A percentile compares a stretch with the other conserved stretches of the same genome.
These are phyloP conservation scores for Physella acuta DNA, from an alignment of 1,140 invertebrate species.

Conservation along the genomic window DNA sequence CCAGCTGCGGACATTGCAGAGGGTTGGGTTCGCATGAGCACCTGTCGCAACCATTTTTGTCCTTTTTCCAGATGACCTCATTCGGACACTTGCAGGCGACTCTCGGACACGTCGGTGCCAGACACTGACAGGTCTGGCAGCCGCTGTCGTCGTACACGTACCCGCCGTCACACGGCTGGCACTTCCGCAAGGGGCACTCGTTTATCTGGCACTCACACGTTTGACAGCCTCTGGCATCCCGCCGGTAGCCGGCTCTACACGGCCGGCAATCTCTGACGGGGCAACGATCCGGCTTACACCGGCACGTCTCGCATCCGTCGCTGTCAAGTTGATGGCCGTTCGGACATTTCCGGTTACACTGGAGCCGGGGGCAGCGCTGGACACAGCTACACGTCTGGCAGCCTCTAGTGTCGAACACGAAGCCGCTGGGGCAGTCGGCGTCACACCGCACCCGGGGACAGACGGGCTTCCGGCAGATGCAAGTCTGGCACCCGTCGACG, in stretches of 20 bases:
- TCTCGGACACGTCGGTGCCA: too few species aligned
- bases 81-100: too few species aligned
- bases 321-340: not conserved
- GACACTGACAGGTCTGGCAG: not conserved
- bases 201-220: not conserved
- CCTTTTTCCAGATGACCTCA: too few species aligned
- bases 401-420: not conserved
- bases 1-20: too few species aligned
- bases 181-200: not conserved
- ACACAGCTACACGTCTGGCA: not conserved
- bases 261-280: not conserved
- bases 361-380: not conserved
- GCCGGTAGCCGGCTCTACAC: not conserved
- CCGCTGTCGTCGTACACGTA: not conserved
- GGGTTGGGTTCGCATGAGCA: too few species aligned
- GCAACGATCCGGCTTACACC: not conserved
- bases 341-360: not conserved
- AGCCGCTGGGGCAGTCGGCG: not conserved
- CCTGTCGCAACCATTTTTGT: too few species aligned
- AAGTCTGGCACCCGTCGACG: not conserved
- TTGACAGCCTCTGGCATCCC: not conserved
- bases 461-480: not conserved
- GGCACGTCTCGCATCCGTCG: not conserved
- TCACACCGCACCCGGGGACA: not conserved
- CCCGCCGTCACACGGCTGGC: not conserved